Conservation (phyloP, 1,140 invertebrate species). For the Brachionus asplanchnoidis region DNA sequence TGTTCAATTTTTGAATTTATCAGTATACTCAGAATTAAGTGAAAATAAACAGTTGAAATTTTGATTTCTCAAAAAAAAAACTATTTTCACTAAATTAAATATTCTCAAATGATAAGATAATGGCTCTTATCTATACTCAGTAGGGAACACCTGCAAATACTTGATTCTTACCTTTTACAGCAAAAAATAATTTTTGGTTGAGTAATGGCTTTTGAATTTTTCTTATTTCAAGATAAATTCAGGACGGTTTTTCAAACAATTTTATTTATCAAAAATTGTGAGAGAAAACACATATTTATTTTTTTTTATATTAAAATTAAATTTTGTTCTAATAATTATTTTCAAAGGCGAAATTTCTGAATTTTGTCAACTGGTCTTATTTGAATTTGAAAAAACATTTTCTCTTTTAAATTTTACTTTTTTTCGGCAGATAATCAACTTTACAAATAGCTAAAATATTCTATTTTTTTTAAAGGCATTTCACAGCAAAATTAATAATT, state of each 20-base stretch:
- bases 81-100: not conserved
- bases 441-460: too few relatives aligned
- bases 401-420: too few relatives aligned
- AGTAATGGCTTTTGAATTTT: not conserved
- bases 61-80: not conserved
- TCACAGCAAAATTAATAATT: too few relatives aligned
- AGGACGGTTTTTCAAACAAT: not conserved
- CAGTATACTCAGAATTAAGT: not conserved
- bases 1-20: not conserved
- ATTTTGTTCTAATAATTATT: too few relatives aligned
- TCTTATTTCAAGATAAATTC: not conserved
- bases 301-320: too few relatives aligned
- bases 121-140: not conserved
- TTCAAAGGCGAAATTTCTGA: too few relatives aligned
- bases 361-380: too few relatives aligned
- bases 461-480: too few relatives aligned
- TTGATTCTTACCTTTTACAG: not conserved
- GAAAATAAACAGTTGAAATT: constrained; percentile 20
- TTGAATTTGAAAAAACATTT: too few relatives aligned
- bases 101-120: not conserved
- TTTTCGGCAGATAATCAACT: too few relatives aligned
- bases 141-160: constrained; percentile 16
- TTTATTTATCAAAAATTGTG: not conserved
- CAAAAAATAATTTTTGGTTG: not conserved
- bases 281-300: not conserved